Conservation (phyloP, 2,797 vertebrate genomes). For the Tragelaphus eurycerus region DNA sequence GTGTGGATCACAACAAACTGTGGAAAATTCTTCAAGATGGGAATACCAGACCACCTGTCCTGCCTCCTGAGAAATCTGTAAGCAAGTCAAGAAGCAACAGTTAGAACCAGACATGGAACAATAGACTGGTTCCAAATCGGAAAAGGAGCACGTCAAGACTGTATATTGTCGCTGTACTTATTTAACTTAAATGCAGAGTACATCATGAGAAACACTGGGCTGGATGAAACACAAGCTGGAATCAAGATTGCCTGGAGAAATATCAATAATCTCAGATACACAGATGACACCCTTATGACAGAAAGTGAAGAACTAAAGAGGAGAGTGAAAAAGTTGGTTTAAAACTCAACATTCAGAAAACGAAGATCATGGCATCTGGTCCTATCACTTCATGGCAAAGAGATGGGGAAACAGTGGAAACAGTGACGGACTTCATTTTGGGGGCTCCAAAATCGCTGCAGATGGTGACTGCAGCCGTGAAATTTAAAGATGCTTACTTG, state of each 20-base stretch:
- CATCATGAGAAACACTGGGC: neutral
- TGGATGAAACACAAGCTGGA: neutral
- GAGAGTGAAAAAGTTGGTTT: neutral
- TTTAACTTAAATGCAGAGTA: neutral
- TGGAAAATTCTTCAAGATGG: neutral
- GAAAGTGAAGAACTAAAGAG: neutral
- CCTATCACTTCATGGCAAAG: neutral
- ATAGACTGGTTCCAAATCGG: neutral
- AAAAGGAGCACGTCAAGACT: neutral
- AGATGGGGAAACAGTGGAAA: neutral
- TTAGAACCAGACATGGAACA: neutral
- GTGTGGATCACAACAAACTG: neutral
- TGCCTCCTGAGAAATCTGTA: neutral
- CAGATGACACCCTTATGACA: neutral
- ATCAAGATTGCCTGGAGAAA: neutral
- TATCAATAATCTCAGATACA: neutral
- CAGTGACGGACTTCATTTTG: neutral
- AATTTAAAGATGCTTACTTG: neutral
- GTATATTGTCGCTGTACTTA: neutral
- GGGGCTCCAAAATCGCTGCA: neutral
- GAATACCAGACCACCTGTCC: neutral
- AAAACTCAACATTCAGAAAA: neutral
- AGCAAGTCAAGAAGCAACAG: neutral
- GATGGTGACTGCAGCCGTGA: neutral
- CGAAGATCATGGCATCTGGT: neutral